Percentiles rank a stretch among this genome's conserved stretches.
phyloP scores from a whole-genome alignment of 1,140 invertebrate genomes.

The Pogonus chalceus region DNA sequence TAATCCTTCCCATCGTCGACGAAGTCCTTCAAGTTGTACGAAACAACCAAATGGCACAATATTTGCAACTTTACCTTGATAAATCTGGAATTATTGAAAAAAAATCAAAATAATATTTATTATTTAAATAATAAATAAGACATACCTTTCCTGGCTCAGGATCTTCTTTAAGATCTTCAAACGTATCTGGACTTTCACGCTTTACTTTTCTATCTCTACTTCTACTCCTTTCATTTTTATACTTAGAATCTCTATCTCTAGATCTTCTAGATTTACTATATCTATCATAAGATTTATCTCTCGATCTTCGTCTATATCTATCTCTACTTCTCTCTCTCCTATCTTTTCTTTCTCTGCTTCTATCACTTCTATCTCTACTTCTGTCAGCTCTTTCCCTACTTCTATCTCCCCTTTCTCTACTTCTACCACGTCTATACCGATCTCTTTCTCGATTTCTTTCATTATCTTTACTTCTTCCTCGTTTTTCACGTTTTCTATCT shows the following conservation, averaged over 20 bases:
- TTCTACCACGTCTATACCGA: constrained; percentile 24
- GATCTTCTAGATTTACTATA: constrained; percentile 23
- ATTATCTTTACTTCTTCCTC: constrained; percentile 32
- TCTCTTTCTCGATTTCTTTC: constrained; percentile 24
- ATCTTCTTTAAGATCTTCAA: constrained; percentile 54
- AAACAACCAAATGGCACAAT: constrained; percentile 97
- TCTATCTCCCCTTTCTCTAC: constrained; percentile 14
- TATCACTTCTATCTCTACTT: constrained; percentile 21
- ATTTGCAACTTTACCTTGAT: constrained; percentile 88
- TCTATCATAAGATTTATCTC: constrained; percentile 29
- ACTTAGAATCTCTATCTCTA: constrained; percentile 22
- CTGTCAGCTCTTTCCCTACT: constrained; percentile 20
- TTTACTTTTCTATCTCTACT: constrained; percentile 36
- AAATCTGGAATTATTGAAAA: constrained; percentile 54
- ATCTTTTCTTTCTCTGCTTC: constrained; percentile 17
- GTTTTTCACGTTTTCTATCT: constrained; percentile 26
- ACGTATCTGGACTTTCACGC: constrained; percentile 40
- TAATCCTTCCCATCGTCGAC: constrained; percentile 84
- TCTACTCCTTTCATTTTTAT: constrained; percentile 22
- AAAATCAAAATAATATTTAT: constrained; percentile 2
- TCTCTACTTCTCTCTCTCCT: constrained; percentile 20
- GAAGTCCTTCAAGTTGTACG: constrained; percentile 86
- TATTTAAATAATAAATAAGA: constrained; percentile 3
- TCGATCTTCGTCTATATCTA: constrained; percentile 24
- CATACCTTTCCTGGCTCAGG: constrained; percentile 50